Evolutionary conservation across 2,888 invertebrate genomes (phyloP), one percentile per base, ranked within the genome.

Genomic region (Trachelus troglodyta): DNA sequence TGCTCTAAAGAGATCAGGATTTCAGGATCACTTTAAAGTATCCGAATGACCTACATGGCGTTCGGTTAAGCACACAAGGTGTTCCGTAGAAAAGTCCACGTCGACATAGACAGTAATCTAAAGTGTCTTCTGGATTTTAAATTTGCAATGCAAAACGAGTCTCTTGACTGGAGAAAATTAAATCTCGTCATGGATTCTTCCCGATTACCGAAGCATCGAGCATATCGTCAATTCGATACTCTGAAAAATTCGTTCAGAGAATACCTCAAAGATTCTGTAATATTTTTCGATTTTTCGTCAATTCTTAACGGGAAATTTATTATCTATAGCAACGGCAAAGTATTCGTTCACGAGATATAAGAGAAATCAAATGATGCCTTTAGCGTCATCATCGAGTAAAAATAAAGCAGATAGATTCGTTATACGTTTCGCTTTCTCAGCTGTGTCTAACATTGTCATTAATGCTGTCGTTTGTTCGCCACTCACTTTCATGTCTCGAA

Each of bases 401-500:
- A 15, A 40, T 1, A 15, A 40, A 40, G 40, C 15, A 40, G 12
- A 37, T 4, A 37, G 56, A 56, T 23, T 9, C 56, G 23, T 9
- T 56, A 23, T 23, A 9, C 9, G 23, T 81, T 82, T 79, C 69
- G 79, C 76, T 75, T 81, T 81, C 82, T 85, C 82, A 78, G 79
- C 83, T 76, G 71, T 31, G 23, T 71, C 71, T 31, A 15, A 71
- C 2, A 79, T 87, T 86, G 83, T 84, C 80, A 79, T 82, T 81
- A 83, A 84, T 79, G 83, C 81, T 82, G 82, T 82, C 84, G 86
- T 85, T 87, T 83, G 84, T 87, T 88, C 87, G 86, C 88, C 88
- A 89, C 88, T 88, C 89, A 87, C 86, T 88, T 88, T 86, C 81
- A 77, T 81, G 83, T 83, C 86, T 83, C 83, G 79, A n/a, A 12